Percentiles rank a stretch among this genome's conserved stretches.
These are phyloP conservation scores for Coenonympha glycerion DNA, from an alignment of 2,888 invertebrate species.

Conservation along the genomic window DNA sequence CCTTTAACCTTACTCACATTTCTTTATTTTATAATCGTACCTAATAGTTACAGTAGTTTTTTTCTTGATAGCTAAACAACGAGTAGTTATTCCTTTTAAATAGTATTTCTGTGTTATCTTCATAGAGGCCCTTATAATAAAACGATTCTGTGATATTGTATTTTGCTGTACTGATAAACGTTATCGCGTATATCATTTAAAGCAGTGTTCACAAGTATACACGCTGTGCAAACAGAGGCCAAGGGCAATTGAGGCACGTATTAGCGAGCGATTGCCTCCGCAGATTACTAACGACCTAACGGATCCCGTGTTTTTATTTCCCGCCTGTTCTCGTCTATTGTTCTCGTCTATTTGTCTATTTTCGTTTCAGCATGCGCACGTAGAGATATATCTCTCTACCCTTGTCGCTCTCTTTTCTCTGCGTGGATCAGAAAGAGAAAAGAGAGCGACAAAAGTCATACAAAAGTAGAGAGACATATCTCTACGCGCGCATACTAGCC, in stretches of 20 bases:
- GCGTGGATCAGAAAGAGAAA: too few species aligned
- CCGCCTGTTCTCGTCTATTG: conserved; percentile 12
- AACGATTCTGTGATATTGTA: conserved; percentile 13
- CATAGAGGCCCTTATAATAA: conserved; percentile 9
- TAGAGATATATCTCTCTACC: too few species aligned
- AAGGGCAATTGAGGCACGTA: conserved; percentile 47
- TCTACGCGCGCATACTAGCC: too few species aligned
- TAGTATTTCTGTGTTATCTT: not conserved
- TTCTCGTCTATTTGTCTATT: conserved; percentile 8
- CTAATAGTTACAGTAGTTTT: too few species aligned
- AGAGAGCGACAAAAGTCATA: too few species aligned
- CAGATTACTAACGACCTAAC: conserved; percentile 35
- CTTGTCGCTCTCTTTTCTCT: too few species aligned
- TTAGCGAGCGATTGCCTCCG: conserved; percentile 40
- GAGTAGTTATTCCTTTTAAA: too few species aligned
- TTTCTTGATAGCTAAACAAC: not conserved
- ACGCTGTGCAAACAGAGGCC: conserved; percentile 38
- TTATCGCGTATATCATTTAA: conserved; percentile 35
- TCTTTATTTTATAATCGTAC: too few species aligned
- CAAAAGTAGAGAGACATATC: too few species aligned
- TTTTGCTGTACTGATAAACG: conserved; percentile 21
- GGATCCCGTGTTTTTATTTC: conserved; percentile 29
- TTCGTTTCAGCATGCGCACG: too few species aligned
- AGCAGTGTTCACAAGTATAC: conserved; percentile 18
- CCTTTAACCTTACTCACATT: too few species aligned